Conservation (phyloP, 1,140 invertebrate genomes). For the Drosophila lacteicornis region DNA sequence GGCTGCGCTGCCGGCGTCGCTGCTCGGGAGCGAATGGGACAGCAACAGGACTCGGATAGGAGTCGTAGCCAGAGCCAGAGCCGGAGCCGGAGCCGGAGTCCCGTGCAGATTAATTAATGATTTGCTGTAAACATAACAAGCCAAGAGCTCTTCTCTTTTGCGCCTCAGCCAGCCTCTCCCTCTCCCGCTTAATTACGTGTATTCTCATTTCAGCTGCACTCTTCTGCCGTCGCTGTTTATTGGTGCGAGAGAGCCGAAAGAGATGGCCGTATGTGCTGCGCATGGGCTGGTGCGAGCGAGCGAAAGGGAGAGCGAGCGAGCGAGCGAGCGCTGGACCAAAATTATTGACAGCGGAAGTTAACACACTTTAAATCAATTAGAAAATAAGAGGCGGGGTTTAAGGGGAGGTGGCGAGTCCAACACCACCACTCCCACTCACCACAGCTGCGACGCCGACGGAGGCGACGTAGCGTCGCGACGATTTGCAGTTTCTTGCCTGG, state of each 20-base stretch:
- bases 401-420: conserved; percentile 46
- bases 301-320: conserved; percentile 39
- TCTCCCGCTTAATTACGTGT: conserved; percentile 9
- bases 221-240: conserved; percentile 68
- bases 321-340: conserved; percentile 61
- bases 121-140: conserved; percentile 64
- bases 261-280: conserved; percentile 41
- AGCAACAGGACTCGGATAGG: not conserved
- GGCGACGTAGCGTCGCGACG: not conserved
- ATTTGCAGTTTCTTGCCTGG: conserved; percentile 23
- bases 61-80: not conserved
- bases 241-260: conserved; percentile 75
- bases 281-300: conserved; percentile 27
- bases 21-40: conserved; percentile 14
- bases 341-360: conserved; percentile 84
- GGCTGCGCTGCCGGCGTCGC: conserved; percentile 17
- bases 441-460: conserved; percentile 26
- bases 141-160: conserved; percentile 25
- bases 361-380: conserved; percentile 84
- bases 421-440: conserved; percentile 32
- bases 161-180: not conserved
- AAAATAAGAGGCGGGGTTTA: conserved; percentile 84
- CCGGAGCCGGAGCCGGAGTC: conserved; percentile 2
- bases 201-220: conserved; percentile 46
- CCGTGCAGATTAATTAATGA: conserved; percentile 81